Conservation (phyloP, 1,140 invertebrate genomes). For the Temnothorax nylanderi region DNA sequence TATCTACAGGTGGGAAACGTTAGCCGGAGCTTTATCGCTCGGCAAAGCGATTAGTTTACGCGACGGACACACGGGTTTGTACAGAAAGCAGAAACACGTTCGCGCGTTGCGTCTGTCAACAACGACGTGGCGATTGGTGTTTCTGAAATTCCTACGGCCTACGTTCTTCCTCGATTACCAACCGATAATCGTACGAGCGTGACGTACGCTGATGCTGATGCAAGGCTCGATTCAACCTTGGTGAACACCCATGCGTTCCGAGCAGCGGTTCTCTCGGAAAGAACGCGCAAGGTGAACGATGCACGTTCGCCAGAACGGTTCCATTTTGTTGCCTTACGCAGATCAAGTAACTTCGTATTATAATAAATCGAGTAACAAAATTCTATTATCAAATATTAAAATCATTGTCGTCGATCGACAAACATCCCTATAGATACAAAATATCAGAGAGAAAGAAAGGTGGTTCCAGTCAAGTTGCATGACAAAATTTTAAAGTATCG, state of each 20-base stretch:
- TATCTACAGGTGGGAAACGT: neutral
- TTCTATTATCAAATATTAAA: neutral
- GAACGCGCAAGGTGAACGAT: conserved; percentile 3
- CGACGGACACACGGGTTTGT: neutral
- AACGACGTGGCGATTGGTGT: neutral
- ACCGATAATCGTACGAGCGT: conserved; percentile 53
- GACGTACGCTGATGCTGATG: conserved; percentile 40
- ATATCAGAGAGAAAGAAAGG: neutral
- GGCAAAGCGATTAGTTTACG: neutral
- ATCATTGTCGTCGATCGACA: neutral
- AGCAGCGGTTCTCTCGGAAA: conserved; percentile 32
- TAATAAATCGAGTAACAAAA: neutral
- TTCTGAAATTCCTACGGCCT: conserved; percentile 61
- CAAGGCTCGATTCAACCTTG: conserved; percentile 62
- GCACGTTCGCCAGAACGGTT: neutral
- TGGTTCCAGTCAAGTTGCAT: too few species aligned
- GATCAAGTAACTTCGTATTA: neutral
- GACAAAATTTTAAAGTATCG: neutral
- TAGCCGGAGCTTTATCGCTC: neutral
- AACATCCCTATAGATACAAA: neutral
- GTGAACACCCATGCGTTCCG: conserved; percentile 50
- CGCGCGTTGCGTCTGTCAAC: conserved; percentile 10
- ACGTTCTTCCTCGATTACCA: conserved; percentile 61
- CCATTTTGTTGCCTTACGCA: neutral
- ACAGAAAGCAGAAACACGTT: conserved; percentile 3